phyloP scores from a whole-genome alignment of 2,888 invertebrate species.

The Agriopis leucophaearia region DNA sequence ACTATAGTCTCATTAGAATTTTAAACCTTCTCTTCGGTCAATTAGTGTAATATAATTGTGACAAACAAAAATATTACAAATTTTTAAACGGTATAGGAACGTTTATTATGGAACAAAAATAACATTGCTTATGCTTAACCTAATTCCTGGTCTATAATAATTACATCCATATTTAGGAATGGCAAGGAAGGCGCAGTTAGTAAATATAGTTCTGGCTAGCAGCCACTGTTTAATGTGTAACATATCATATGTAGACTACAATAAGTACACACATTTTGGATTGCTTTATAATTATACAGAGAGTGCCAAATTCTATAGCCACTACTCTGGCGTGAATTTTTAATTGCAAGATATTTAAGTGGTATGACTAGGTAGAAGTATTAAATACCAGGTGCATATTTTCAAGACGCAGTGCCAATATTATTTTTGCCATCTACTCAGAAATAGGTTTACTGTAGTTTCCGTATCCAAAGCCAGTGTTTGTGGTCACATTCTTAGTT shows the following conservation, averaged over 20 bases:
- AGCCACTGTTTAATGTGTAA: slow-evolving; percentile 62
- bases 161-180: not conserved
- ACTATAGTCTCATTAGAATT: no score
- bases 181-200: slow-evolving; percentile 63
- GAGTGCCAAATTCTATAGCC: slow-evolving; percentile 78
- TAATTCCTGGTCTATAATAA: no score
- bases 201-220: slow-evolving; percentile 72
- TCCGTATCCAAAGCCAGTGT: no score
- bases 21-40: no score
- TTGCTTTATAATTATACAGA: slow-evolving; percentile 65
- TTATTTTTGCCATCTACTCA: not conserved
- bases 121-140: no score
- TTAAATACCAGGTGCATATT: slow-evolving; percentile 1
- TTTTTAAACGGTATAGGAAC: no score
- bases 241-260: not conserved
- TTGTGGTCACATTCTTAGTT: no score
- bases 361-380: slow-evolving; percentile 8
- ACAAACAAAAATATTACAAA: no score
- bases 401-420: not conserved
- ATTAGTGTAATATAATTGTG: no score
- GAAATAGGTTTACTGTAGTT: no score
- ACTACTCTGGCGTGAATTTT: slow-evolving; percentile 61
- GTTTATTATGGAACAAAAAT: no score
- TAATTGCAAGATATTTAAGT: slow-evolving; percentile 41
- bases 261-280: not conserved